These are phyloP conservation scores for Neodon shergylaensis DNA, from an alignment of 2,113 vertebrate genomes.

Conservation along the genomic window DNA sequence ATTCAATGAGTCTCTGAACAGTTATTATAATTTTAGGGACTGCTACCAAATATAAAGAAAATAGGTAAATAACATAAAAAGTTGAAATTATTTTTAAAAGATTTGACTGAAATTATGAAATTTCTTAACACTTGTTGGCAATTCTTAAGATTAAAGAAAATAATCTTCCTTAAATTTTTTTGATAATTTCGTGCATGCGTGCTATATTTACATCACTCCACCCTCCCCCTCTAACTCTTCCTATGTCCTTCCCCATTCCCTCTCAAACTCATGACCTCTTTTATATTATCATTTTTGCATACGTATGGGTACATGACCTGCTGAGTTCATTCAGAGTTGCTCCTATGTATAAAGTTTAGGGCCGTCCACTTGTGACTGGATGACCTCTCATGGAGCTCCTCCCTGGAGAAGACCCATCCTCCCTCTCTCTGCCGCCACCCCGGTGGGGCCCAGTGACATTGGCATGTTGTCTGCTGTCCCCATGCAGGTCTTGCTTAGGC, in stretches of 20 bases:
- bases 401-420: not conserved
- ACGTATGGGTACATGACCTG: not conserved
- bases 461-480: not conserved
- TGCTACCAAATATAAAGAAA: not conserved
- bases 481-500: not conserved
- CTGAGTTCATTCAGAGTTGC: not conserved
- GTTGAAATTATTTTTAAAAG: constrained; percentile 16
- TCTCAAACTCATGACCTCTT: not conserved
- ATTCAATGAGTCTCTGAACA: constrained; percentile 27
- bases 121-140: constrained; percentile 1
- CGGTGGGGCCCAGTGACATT: not conserved
- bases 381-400: not conserved
- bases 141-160: constrained; percentile 27
- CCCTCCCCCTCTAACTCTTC: not conserved
- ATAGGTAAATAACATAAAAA: constrained; percentile 22
- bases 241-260: no score
- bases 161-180: not conserved
- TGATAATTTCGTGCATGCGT: not conserved
- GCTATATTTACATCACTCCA: no score
- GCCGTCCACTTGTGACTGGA: not conserved
- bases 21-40: constrained; percentile 42
- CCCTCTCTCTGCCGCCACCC: not conserved
- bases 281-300: not conserved
- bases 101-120: not conserved
- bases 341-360: not conserved